Conservation (phyloP, 2,888 invertebrate species). For the Shargacucullia verbasci region DNA sequence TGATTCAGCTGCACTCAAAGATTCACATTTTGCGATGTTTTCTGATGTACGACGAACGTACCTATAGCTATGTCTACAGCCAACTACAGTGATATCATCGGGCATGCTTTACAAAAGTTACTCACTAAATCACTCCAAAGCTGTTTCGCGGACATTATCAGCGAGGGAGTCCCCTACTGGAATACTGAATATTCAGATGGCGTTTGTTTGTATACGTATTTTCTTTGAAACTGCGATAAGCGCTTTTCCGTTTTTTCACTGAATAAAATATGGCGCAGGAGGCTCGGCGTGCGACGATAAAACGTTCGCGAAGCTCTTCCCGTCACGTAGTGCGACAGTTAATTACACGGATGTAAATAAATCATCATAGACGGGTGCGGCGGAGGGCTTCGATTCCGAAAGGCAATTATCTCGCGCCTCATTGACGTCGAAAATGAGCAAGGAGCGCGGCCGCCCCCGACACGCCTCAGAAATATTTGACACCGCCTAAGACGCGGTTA, state of each 20-base stretch:
- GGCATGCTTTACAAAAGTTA: conserved; percentile 72
- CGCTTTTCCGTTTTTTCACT: conserved; percentile 79
- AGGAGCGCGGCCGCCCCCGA: conserved; percentile 65
- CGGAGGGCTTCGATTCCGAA: conserved; percentile 85
- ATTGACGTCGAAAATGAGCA: conserved; percentile 85
- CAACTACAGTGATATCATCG: conserved; percentile 66
- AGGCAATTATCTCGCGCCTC: conserved; percentile 88
- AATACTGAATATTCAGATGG: conserved; percentile 83
- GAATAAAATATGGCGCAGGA: conserved; percentile 83
- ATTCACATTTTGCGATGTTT: conserved; percentile 62
- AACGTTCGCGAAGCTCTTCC: conserved; percentile 83
- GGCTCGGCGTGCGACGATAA: conserved; percentile 82
- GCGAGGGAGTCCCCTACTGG: conserved; percentile 76
- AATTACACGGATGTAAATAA: conserved; percentile 89
- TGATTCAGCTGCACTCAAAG: conserved; percentile 67
- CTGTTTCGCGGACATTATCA: conserved; percentile 82
- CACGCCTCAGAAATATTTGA: conserved; percentile 80
- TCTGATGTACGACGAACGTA: conserved; percentile 23
- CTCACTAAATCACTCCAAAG: conserved; percentile 78
- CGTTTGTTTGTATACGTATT: conserved; percentile 86
- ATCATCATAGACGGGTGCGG: conserved; percentile 87
- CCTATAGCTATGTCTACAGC: conserved; percentile 31
- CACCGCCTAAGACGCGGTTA: conserved; percentile 78
- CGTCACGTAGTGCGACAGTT: conserved; percentile 89
- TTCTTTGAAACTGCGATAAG: conserved; percentile 84